Evolutionary conservation across 2,888 invertebrate species (phyloP).

Genomic region (Acanthopleura granulata): DNA sequence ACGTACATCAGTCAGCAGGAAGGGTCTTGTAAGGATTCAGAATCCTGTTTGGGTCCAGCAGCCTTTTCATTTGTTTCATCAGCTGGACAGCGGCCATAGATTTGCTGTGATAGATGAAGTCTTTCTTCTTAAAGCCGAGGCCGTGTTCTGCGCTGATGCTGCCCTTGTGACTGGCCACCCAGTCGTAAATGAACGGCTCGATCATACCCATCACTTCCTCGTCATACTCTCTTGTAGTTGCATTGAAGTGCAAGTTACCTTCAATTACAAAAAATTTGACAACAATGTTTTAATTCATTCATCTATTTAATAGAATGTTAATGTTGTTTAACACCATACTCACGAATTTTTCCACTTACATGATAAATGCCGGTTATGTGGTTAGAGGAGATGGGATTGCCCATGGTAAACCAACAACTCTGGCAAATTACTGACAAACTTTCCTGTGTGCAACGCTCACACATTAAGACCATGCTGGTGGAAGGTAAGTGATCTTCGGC

Average conservation of each 20-base stretch:
- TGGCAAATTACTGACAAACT: too few relatives aligned
- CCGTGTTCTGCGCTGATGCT: slow-evolving; percentile 97
- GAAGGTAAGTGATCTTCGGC: too few relatives aligned
- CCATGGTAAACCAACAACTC: too few relatives aligned
- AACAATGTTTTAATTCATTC: too few relatives aligned
- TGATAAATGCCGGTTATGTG: not conserved
- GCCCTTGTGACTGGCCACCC: slow-evolving; percentile 82
- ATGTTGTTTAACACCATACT: not conserved
- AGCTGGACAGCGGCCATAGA: slow-evolving; percentile 79
- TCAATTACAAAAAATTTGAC: not conserved
- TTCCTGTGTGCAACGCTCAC: too few relatives aligned
- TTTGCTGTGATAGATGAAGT: slow-evolving; percentile 84
- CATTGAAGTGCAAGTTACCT: slow-evolving; percentile 92
- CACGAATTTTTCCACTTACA: not conserved
- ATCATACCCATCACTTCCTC: slow-evolving; percentile 73
- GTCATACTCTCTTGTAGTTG: slow-evolving; percentile 75
- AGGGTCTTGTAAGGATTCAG: slow-evolving; percentile 96
- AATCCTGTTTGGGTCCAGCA: slow-evolving; percentile 93
- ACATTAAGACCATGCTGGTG: too few relatives aligned
- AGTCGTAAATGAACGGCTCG: slow-evolving; percentile 91
- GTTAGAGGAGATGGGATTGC: not conserved
- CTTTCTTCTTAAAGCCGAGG: slow-evolving; percentile 75
- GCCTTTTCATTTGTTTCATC: slow-evolving; percentile 86
- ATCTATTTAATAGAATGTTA: too few relatives aligned
- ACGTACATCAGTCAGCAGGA: slow-evolving; percentile 62